phyloP scores from a whole-genome alignment of 2,797 vertebrate genomes.

The Pangasius mekongensis region DNA sequence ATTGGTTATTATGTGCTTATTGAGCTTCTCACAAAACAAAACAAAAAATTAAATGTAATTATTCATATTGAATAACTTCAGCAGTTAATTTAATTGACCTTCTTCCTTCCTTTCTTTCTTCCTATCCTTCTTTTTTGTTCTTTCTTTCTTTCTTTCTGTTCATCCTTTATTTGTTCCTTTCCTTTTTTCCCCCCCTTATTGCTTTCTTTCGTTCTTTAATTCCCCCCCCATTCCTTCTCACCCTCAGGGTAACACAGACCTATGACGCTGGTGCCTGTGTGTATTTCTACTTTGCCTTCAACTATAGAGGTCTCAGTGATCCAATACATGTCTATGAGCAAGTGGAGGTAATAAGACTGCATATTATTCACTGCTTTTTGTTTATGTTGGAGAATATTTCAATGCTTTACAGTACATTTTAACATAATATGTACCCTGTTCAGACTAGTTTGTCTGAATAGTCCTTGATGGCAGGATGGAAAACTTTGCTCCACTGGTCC shows the following conservation, averaged over 20 bases:
- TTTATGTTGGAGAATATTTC: conserved; percentile 1
- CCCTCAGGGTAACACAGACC: conserved; percentile 92
- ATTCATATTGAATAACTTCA: neutral
- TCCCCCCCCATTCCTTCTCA: neutral
- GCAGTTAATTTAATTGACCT: neutral
- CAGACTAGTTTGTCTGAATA: neutral
- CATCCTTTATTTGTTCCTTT: neutral
- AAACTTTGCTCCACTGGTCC: conserved; percentile 19
- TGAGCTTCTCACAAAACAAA: neutral
- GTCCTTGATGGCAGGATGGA: conserved; percentile 9
- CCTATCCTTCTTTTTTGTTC: neutral
- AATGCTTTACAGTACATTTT: neutral
- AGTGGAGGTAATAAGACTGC: conserved; percentile 85
- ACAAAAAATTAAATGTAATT: neutral
- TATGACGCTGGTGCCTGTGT: conserved; percentile 96
- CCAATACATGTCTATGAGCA: conserved; percentile 91
- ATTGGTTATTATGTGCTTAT: neutral
- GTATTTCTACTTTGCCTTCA: conserved; percentile 99
- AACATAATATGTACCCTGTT: neutral
- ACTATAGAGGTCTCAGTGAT: conserved; percentile 95
- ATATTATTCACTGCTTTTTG: neutral
- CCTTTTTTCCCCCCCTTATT: too few relatives aligned
- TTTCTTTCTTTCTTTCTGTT: too few relatives aligned
- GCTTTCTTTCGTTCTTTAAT: neutral
- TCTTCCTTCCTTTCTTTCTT: neutral